A percentile compares a stretch with the other conserved stretches of the same genome.
Evolutionary conservation across 37 sponge, comb jelly and placozoan species (phyloP).

Genomic region (Dysidea cf. avara): DNA sequence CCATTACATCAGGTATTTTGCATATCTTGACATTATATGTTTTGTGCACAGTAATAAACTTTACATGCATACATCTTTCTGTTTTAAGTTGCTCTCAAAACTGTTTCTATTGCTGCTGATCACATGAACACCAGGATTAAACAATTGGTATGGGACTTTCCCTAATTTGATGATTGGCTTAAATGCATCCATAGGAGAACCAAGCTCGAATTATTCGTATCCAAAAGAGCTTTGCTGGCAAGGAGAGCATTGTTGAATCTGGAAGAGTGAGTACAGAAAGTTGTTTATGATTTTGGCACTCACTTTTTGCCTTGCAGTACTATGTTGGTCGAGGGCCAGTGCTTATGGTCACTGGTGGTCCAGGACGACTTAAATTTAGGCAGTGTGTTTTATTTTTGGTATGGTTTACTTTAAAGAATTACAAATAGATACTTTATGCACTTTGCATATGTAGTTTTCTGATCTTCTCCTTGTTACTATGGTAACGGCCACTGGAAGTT

Average conservation of each 20-base stretch:
- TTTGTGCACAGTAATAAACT: too few relatives aligned
- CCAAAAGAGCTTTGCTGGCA: constrained; percentile 38
- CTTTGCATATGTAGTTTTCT: constrained; percentile 34
- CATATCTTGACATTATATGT: too few relatives aligned
- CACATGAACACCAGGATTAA: constrained; percentile 70
- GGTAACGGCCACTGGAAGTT: constrained; percentile 34
- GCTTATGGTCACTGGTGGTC: constrained; percentile 22
- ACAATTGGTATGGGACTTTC: constrained; percentile 50
- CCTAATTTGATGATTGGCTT: background rate
- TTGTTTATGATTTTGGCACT: background rate
- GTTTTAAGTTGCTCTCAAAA: constrained; percentile 53
- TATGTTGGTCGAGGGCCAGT: constrained; percentile 62
- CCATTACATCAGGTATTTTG: too few relatives aligned
- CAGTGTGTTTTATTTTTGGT: constrained; percentile 57
- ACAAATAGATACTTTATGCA: background rate
- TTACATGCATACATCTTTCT: too few relatives aligned
- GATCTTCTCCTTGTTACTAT: constrained; percentile 48
- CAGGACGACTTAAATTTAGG: constrained; percentile 13
- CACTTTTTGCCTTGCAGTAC: constrained; percentile 15
- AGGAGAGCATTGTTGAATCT: constrained; percentile 38
- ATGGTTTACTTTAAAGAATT: background rate
- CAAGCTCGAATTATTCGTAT: constrained; percentile 53
- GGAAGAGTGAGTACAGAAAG: constrained; percentile 41
- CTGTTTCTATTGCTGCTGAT: constrained; percentile 65
- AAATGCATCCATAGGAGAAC: constrained; percentile 33